Percentiles rank a stretch among this genome's conserved stretches.
These are phyloP conservation scores for Sebastes kiyomatsui DNA, from an alignment of 2,797 vertebrate species.

Conservation along the genomic window DNA sequence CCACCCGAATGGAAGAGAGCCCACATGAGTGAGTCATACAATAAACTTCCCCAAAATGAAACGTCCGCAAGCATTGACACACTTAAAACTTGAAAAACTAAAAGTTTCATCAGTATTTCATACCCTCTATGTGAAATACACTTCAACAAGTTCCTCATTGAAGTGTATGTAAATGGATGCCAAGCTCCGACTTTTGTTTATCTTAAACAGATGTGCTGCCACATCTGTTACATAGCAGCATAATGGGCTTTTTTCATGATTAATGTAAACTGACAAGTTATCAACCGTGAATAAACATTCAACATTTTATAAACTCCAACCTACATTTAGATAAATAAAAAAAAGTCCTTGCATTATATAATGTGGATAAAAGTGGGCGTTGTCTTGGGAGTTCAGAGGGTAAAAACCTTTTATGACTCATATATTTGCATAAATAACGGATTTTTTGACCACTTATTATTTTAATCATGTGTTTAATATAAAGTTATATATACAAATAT, in stretches of 20 bases:
- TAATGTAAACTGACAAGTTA: not conserved
- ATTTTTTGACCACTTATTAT: not conserved
- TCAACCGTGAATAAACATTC: not conserved
- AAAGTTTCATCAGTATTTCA: not conserved
- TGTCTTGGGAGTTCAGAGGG: slow-evolving; percentile 22
- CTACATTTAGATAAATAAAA: not conserved
- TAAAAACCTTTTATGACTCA: slow-evolving; percentile 27
- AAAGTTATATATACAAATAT: not conserved
- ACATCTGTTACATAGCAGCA: not conserved
- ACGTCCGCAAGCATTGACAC: not conserved
- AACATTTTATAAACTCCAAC: not conserved
- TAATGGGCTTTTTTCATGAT: too few species aligned
- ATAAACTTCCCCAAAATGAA: slow-evolving; percentile 66
- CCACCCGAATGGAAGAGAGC: slow-evolving; percentile 62
- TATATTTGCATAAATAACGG: slow-evolving; percentile 73
- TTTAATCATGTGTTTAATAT: not conserved
- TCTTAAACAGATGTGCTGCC: not conserved
- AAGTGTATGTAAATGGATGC: not conserved
- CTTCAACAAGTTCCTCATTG: not conserved
- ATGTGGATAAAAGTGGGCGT: slow-evolving; percentile 57
- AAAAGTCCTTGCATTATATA: slow-evolving; percentile 13
- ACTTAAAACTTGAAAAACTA: not conserved
- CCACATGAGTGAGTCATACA: slow-evolving; percentile 77
- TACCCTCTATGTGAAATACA: not conserved
- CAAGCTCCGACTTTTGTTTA: not conserved